Base-by-base conservation (phyloP, 1,140 invertebrate genomes). In the Oscheius sp. region DNA sequence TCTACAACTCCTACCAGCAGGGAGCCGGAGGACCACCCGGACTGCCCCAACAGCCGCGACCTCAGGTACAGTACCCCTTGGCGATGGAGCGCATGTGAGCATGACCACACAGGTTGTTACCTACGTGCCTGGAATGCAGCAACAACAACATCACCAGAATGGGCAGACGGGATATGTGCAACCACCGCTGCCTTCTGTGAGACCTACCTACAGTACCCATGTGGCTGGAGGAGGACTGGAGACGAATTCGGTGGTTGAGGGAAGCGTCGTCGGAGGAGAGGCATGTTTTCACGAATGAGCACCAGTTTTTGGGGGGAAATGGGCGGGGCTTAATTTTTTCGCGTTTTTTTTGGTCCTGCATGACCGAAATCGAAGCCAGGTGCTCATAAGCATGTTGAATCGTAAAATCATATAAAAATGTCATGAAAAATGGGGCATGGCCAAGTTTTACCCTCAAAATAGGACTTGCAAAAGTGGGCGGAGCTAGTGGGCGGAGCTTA, bases 1-100 rank as follows among this genome's bases (percentile, higher is more conserved):
- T 23, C 49, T 55, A 55, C 49, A 55, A 23, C 49, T 58, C 52
- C 0, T 68, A 68, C 26, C 31, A 26, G 49, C 49, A 55, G 49
- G 7, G 7, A n/a, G 7, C 49, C 7, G 7, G 4, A 55, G 7
- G 7, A 7, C 49, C 49, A 55, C 7, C 49, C 49, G 23, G 7
- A 7, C 7, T 4, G 15, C 7, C 15, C 49, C 15, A 55, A 26
- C 49, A 55, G 23, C 49, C 49, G 7, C 49, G 49, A 13, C 49
- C 49, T 13, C 49, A 55, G 49, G 49, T 55, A 55, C 7, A 26
- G 49, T 7, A 23, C 7, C n/a, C n/a, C n/a, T n/a, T n/a, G n/a
- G 49, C 15, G 49, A 55, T 4, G 28, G 49, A 13, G 15, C 23
- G 7, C 49, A 55, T 55, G 23, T 55, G 49, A 20, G 49, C 49